These are phyloP conservation scores for Ploceus nigricollis DNA, from an alignment of 2,113 vertebrate species.

Conservation along the genomic window DNA sequence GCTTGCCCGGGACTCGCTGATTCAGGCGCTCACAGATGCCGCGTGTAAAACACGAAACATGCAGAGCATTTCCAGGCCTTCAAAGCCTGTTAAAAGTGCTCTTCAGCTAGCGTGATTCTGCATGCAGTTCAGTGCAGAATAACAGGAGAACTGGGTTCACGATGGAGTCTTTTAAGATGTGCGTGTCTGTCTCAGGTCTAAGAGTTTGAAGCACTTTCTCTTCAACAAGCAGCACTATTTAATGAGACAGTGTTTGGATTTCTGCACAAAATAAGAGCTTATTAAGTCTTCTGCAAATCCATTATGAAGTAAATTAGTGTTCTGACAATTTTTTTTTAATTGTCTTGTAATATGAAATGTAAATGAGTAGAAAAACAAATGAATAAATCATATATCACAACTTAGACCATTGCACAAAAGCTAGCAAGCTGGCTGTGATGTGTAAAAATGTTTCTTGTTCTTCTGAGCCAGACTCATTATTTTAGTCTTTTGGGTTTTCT, in stretches of 20 bases:
- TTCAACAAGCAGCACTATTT: neutral
- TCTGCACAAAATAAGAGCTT: neutral
- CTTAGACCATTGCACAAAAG: neutral
- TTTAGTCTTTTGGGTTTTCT: conserved; percentile 28
- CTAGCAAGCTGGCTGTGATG: neutral
- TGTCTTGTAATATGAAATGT: neutral
- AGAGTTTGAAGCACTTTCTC: neutral
- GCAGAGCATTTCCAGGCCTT: neutral
- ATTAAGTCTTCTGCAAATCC: neutral
- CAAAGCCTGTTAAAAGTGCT: neutral
- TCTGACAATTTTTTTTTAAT: neutral
- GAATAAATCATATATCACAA: conserved; percentile 8
- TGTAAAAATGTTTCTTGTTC: conserved; percentile 12
- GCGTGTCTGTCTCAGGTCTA: neutral
- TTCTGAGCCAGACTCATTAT: conserved; percentile 38
- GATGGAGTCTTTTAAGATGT: neutral
- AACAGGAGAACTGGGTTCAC: neutral
- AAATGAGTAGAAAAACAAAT: neutral
- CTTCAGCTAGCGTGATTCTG: neutral
- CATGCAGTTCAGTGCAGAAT: neutral
- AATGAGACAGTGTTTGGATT: neutral
- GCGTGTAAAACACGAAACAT: neutral
- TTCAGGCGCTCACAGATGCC: neutral
- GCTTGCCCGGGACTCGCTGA: neutral
- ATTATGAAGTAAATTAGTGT: neutral